Base-by-base conservation (phyloP, 2,113 vertebrate genomes). In the Naja naja region DNA sequence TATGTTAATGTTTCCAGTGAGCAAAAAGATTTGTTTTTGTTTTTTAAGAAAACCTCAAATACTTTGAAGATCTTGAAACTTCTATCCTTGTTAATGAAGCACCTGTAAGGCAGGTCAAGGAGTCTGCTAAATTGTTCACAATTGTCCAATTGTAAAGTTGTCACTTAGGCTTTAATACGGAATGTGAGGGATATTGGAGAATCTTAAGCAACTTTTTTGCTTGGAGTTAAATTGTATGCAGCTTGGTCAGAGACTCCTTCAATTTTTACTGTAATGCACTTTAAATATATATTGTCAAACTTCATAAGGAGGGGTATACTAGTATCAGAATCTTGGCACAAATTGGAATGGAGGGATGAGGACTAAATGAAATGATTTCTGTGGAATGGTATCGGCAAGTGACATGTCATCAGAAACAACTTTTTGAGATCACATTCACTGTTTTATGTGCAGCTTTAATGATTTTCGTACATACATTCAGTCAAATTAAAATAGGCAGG, bases 191-290 rank as follows among this genome's bases (percentile, higher is more conserved):
- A 97, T 96, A 97, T 87, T 96, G 95, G 94, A 91, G 95, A 94
- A 95, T 96, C 90, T 96, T 89, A 88, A 95, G 94, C 94, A 97
- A 96, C 95, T 94, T 97, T 97, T 97, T 94, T 93, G 94, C 92
- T 95, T 97, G 96, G 96, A 97, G 97, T 97, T 97, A 97, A 96
- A 95, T 96, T 95, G 95, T 96, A 91, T 91, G 93, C 95, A 96
- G 94, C 96, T 95, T 96, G 93, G 96, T 95, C 91, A 96, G 94
- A 97, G 96, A 94, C 95, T 96, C 95, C 95, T 96, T 96, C 93
- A 96, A 93, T 96, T 96, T 97, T 97, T 96, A 34, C 30, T 69
- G 64, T 69, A 88, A 95, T 97, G 97, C 96, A 97, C 95, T 90
- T 96, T 97, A 97, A 96, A 95, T 96, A 94, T 93, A 94, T 95